Base-by-base conservation (phyloP, 1,140 invertebrate species). In the Drosophila pruinosa region DNA sequence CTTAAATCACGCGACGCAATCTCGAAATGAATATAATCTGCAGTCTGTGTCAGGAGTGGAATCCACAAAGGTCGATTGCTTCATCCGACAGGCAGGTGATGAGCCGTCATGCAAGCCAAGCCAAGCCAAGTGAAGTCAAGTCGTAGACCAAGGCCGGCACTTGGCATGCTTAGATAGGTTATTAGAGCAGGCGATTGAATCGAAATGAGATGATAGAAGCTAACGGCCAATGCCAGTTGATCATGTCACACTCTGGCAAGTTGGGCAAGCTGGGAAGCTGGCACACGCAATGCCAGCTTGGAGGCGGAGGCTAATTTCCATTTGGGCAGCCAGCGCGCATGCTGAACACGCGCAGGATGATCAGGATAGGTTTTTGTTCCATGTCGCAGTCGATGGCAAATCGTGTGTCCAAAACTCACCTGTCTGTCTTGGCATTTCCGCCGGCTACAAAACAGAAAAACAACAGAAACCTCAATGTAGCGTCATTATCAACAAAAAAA, bases 31-130 rank as follows among this genome's bases (percentile, higher is more conserved):
- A 47, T 47, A 68, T 48, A 58, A 67, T 61, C 45, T 38, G n/a
- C 12, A 58, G 50, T 8, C 39, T 56, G 19, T 22, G 70, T 28
- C 54, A 57, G 41, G 12, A 80, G 63, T 52, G 72, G 58, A 53
- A 58, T 70, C 57, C 47, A 62, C 53, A 63, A 71, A 74, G 73
- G 67, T 65, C 82, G 85, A 85, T 89, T 85, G 85, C 80, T 89
- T 89, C 85, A 89, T 89, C 86, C 77, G 78, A 89, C 86, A 89
- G 86, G 74, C 81, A 88, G 81, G 73, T 85, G 81, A 85, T 80
- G 81, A 77, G 81, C 65, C 74, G 31, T 82, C 82, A 88, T 88
- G 82, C 82, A 75, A 88, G 59, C 65, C 38, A 58, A 58, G 31
- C 10, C 4, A 19, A 15, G 2, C 8, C 12, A 17, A 28, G 43